Evolutionary conservation across 2,888 invertebrate genomes (phyloP).

Genomic region (Protophormia terraenovae): DNA sequence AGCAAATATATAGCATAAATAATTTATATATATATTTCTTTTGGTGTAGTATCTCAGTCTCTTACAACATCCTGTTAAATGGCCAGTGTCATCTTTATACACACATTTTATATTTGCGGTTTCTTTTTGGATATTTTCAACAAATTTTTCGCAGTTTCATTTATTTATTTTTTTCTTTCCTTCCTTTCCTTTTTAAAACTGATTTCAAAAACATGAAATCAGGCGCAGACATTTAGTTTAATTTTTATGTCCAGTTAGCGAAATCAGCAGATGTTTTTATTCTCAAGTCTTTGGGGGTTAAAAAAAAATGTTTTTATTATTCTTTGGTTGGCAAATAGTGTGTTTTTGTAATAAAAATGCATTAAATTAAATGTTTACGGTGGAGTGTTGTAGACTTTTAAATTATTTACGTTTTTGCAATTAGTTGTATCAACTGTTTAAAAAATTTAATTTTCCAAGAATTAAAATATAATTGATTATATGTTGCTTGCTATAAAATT

Average conservation of each 20-base stretch:
- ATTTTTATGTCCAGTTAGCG: background rate
- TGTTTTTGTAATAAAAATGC: background rate
- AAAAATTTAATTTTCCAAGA: no score
- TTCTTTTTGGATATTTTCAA: background rate
- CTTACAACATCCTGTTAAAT: constrained; percentile 41
- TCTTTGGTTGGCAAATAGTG: background rate
- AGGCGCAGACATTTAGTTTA: background rate
- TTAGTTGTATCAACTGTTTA: no score
- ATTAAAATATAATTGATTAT: no score
- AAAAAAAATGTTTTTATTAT: background rate
- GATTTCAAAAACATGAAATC: constrained; percentile 24
- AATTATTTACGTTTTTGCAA: no score
- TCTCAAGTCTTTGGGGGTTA: constrained; percentile 21
- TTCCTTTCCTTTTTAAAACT: background rate
- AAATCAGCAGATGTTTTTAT: constrained; percentile 43
- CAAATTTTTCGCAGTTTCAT: background rate
- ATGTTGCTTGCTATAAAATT: no score
- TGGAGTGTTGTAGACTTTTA: no score
- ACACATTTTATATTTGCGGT: background rate
- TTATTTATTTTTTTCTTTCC: background rate
- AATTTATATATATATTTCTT: constrained; percentile 11
- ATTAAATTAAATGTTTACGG: constrained; percentile 2
- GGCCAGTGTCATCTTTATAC: constrained; percentile 13
- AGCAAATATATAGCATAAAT: constrained; percentile 26
- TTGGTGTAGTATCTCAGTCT: background rate